Base-by-base conservation (phyloP, 2,113 vertebrate genomes). In the Rhagologus leucostigma region DNA sequence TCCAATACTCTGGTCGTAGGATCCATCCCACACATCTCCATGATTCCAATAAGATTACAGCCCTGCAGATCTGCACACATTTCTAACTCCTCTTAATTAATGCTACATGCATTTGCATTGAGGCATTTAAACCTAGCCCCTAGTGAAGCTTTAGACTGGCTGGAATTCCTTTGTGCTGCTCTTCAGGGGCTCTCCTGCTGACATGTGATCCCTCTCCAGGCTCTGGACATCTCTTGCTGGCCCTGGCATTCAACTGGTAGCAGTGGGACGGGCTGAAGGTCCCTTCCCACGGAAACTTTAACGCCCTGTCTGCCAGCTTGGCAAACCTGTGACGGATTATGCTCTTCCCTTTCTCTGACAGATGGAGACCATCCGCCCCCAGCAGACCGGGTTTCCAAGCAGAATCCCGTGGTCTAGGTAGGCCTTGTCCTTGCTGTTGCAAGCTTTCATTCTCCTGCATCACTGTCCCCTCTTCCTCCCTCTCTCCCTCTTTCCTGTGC, bases 1-100 rank as follows among this genome's bases (percentile, higher is more conserved):
- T 35, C 30, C 62, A 69, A 29, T 20, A 47, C 11, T 52, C 33
- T 0, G 0, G 20, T 35, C 87, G 47, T 3, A 55, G n/a, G n/a
- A 55, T 39, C 46, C 30, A 52, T 22, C 24, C 30, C 62, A 53
- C 52, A 37, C 20, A n/a, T 33, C 23, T 26, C 53, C 13, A 8
- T 18, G 39, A 46, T 47, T 59, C 30, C 60, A 41, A 4, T 39
- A 26, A 33, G 23, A 21, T 41, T 30, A 82, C 20, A 68, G 29
- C 29, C 62, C 39, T 47, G 46, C 20, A 53, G n/a, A 59, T 30
- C 11, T 68, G 29, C 29, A 59, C n/a, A n/a, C 23, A 33, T 44
- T 55, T 73, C 35, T 57, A 64, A 23, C 15, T 42, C 42, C 35
- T 41, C 11, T 23, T 7, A 33, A 81, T 44, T 59, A 44, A 17